phyloP scores from a whole-genome alignment of 2,797 vertebrate genomes.

The Sarcophilus harrisii region DNA sequence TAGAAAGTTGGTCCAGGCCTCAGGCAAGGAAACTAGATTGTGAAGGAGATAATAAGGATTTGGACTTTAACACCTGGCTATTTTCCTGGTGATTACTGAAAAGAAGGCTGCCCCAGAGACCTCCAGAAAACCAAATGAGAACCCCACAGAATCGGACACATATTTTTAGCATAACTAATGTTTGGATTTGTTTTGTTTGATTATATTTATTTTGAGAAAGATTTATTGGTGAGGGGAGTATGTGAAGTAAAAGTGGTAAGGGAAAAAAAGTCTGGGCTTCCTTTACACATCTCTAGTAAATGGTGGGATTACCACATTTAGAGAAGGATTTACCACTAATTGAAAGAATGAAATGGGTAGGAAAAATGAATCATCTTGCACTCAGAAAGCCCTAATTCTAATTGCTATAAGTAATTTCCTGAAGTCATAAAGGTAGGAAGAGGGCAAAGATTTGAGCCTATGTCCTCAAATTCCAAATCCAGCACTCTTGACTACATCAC shows the following conservation, averaged over 20 bases:
- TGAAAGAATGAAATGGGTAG: background rate
- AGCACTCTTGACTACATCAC: background rate
- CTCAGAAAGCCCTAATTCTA: background rate
- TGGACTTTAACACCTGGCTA: no score
- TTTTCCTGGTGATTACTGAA: no score
- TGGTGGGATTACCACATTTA: background rate
- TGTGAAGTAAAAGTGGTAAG: background rate
- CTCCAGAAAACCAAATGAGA: no score
- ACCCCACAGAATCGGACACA: background rate
- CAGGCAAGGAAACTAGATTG: no score
- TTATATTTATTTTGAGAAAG: background rate
- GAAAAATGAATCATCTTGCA: background rate
- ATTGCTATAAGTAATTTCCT: background rate
- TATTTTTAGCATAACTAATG: background rate
- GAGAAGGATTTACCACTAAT: background rate
- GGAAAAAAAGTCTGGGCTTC: background rate
- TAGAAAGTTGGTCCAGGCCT: no score
- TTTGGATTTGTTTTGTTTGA: background rate
- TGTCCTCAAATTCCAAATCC: background rate
- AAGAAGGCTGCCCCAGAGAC: no score
- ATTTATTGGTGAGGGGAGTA: background rate
- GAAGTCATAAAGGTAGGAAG: background rate
- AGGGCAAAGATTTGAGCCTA: background rate
- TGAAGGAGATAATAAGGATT: no score
- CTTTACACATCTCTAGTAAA: background rate